These are phyloP conservation scores for Helicoverpa zea DNA, from an alignment of 1,140 invertebrate species.

Conservation along the genomic window DNA sequence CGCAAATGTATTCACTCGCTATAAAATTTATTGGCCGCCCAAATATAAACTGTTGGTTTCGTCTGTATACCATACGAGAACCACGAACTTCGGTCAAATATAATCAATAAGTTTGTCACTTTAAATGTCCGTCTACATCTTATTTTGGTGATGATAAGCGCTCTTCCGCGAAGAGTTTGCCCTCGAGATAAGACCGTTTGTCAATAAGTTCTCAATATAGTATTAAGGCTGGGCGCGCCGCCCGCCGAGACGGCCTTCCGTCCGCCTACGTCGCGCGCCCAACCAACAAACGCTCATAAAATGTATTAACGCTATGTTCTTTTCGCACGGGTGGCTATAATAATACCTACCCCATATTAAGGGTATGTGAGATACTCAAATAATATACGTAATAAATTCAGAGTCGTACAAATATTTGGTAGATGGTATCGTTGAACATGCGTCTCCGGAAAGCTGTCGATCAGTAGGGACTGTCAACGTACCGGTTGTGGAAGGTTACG, in stretches of 20 bases:
- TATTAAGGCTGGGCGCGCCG: constrained; percentile 60
- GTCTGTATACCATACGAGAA: neutral
- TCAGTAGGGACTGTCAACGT: constrained; percentile 71
- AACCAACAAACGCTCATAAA: constrained; percentile 61
- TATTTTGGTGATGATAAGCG: constrained; percentile 39
- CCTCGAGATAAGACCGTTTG: constrained; percentile 54
- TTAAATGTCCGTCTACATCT: constrained; percentile 30
- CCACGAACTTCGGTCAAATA: constrained; percentile 18
- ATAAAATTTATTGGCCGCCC: constrained; percentile 63
- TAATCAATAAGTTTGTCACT: constrained; percentile 17
- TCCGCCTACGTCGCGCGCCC: constrained; percentile 51
- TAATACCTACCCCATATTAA: neutral
- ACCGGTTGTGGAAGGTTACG: constrained; percentile 81
- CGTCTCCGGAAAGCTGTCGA: constrained; percentile 65
- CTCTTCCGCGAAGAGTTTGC: constrained; percentile 45
- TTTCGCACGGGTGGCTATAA: constrained; percentile 38
- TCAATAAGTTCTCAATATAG: constrained; percentile 56
- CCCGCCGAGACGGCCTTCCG: constrained; percentile 56
- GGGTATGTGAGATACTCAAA: neutral
- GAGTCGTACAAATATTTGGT: constrained; percentile 49
- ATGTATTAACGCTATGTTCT: constrained; percentile 51
- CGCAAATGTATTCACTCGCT: constrained; percentile 58
- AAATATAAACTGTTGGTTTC: constrained; percentile 17
- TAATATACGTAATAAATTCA: constrained; percentile 2
- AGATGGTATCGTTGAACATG: constrained; percentile 52